phyloP scores from a whole-genome alignment of 1,140 invertebrate genomes.

The Drosophila suzukii region DNA sequence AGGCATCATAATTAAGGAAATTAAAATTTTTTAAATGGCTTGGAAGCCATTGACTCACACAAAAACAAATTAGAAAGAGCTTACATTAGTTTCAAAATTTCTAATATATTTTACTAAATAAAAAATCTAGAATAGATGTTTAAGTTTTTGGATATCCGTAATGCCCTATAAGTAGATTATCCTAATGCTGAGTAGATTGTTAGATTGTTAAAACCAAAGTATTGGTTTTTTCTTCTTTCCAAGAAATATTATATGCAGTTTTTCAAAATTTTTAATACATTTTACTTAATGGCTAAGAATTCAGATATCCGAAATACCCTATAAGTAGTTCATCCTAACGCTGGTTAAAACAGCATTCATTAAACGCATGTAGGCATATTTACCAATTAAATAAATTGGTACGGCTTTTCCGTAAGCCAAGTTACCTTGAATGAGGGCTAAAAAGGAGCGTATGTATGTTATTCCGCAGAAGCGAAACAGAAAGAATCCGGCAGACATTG shows the following conservation, averaged over 20 bases:
- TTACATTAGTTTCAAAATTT: too few species aligned
- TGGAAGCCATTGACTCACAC: too few species aligned
- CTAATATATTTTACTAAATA: too few species aligned
- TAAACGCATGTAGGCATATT: constrained; percentile 17
- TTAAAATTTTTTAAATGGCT: too few species aligned
- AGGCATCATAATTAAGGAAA: too few species aligned
- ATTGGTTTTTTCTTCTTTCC: too few species aligned
- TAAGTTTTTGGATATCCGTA: not conserved
- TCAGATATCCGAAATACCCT: not conserved
- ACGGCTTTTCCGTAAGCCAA: constrained; percentile 8
- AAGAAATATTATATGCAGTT: too few species aligned
- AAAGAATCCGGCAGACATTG: constrained; percentile 33
- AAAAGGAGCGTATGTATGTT: constrained; percentile 23
- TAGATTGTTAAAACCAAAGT: not conserved
- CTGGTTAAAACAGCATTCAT: not conserved
- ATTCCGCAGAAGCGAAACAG: constrained; percentile 11
- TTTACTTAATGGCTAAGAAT: not conserved
- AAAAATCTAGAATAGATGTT: not conserved
- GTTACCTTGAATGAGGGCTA: constrained; percentile 11
- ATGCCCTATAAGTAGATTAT: not conserved
- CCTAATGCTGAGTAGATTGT: too few species aligned
- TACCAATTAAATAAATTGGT: constrained; percentile 29
- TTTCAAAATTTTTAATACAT: too few species aligned
- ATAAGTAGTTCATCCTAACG: not conserved
- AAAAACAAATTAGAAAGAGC: too few species aligned